Percentiles rank a stretch among this genome's conserved stretches.
phyloP scores from a whole-genome alignment of 2,888 invertebrate species.

The Eurytoma adleriae region DNA sequence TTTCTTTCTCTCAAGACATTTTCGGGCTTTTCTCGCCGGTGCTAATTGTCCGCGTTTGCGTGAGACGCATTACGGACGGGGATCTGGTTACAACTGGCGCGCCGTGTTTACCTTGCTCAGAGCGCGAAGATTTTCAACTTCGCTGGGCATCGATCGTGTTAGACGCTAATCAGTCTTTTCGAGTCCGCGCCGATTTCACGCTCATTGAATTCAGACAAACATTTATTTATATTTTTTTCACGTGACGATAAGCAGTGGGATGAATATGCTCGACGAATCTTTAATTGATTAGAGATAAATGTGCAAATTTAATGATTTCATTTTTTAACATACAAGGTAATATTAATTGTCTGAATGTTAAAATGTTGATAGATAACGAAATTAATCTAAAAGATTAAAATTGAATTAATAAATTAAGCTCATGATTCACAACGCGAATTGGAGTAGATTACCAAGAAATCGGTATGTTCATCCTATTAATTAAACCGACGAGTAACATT shows the following conservation, averaged over 20 bases:
- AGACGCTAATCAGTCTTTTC: no score
- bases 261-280: no score
- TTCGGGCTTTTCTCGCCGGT: not conserved
- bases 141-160: not conserved
- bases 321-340: no score
- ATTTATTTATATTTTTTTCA: no score
- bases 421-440: not conserved
- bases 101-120: conserved; percentile 6
- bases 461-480: not conserved
- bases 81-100: conserved; percentile 4
- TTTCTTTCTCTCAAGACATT: not conserved
- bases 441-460: conserved; percentile 9
- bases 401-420: not conserved
- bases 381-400: not conserved
- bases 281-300: no score
- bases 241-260: no score
- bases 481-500: no score
- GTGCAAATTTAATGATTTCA: no score
- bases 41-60: conserved; percentile 16
- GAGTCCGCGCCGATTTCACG: no score
- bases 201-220: no score
- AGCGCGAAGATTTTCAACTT: conserved; percentile 9
- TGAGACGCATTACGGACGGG: not conserved
- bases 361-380: no score
- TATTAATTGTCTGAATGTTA: no score